phyloP scores from a whole-genome alignment of 2,888 invertebrate genomes.

The Rhagonycha fulva region DNA sequence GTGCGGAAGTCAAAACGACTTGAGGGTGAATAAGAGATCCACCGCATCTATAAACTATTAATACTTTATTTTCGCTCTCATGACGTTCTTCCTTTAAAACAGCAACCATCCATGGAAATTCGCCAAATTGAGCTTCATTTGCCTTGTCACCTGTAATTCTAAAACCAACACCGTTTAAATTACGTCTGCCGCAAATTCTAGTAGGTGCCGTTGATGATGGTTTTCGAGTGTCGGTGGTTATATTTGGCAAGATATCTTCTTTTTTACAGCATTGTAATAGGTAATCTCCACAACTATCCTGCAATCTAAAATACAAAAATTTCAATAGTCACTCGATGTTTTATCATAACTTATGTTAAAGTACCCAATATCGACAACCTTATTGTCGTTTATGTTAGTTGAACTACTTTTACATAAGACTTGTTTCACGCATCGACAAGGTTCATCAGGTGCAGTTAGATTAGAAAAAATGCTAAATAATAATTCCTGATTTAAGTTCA shows the following conservation, averaged over 20 bases:
- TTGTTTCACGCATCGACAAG: conserved; percentile 72
- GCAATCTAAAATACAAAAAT: conserved; percentile 31
- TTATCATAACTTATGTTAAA: conserved; percentile 35
- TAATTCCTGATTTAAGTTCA: too few relatives aligned
- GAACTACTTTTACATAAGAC: conserved; percentile 54
- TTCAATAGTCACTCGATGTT: neutral
- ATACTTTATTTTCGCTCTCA: conserved; percentile 52
- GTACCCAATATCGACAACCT: conserved; percentile 72
- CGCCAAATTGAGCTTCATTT: conserved; percentile 74
- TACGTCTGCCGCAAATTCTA: conserved; percentile 72
- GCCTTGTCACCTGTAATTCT: conserved; percentile 65
- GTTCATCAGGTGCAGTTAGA: too few relatives aligned
- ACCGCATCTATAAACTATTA: conserved; percentile 75
- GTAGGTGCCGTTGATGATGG: conserved; percentile 25
- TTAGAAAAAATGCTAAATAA: too few relatives aligned
- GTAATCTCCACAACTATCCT: conserved; percentile 56
- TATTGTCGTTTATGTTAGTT: too few relatives aligned
- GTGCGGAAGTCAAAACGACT: conserved; percentile 81
- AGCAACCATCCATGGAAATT: conserved; percentile 86
- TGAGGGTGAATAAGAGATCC: conserved; percentile 77
- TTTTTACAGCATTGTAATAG: conserved; percentile 62
- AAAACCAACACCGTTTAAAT: conserved; percentile 72
- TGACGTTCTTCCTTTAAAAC: conserved; percentile 63
- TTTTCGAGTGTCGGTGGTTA: conserved; percentile 38
- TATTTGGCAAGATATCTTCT: conserved; percentile 43